Evolutionary conservation across 2,888 invertebrate species (phyloP).

Genomic region (Troides aeacus): DNA sequence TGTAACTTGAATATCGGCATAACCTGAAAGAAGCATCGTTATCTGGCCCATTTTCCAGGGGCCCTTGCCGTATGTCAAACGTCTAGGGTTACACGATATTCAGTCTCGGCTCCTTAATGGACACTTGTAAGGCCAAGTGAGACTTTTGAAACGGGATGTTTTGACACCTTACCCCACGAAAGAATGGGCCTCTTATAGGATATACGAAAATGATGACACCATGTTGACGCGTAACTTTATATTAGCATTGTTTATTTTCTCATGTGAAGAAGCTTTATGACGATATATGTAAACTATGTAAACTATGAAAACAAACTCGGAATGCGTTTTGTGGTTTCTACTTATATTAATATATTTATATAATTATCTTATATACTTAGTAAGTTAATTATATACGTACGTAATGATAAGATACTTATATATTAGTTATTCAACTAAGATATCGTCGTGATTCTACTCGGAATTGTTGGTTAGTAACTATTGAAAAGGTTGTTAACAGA

Average conservation of each 20-base stretch:
- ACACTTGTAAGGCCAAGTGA: constrained; percentile 63
- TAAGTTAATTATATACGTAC: too few relatives aligned
- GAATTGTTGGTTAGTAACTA: too few relatives aligned
- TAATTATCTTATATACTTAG: too few relatives aligned
- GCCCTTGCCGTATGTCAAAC: constrained; percentile 64
- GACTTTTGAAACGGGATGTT: constrained; percentile 54
- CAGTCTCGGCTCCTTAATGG: constrained; percentile 67
- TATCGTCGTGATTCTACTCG: too few relatives aligned
- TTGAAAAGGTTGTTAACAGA: too few relatives aligned
- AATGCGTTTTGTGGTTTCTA: neutral
- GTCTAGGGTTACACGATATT: constrained; percentile 70
- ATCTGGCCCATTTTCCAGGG: constrained; percentile 54
- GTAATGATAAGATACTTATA: too few relatives aligned
- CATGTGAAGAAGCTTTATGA: neutral
- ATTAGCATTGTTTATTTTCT: constrained; percentile 28
- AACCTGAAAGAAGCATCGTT: constrained; percentile 50
- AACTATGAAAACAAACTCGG: constrained; percentile 1
- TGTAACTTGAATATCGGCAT: constrained; percentile 30
- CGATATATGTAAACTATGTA: constrained; percentile 2
- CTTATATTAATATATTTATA: neutral
- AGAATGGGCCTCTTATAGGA: constrained; percentile 33
- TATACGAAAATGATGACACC: constrained; percentile 31
- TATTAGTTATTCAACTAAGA: too few relatives aligned
- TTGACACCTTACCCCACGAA: constrained; percentile 57
- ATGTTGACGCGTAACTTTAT: constrained; percentile 34